Evolutionary conservation across 2,797 vertebrate species (phyloP).

Genomic region (Sebastes taczanowskii): DNA sequence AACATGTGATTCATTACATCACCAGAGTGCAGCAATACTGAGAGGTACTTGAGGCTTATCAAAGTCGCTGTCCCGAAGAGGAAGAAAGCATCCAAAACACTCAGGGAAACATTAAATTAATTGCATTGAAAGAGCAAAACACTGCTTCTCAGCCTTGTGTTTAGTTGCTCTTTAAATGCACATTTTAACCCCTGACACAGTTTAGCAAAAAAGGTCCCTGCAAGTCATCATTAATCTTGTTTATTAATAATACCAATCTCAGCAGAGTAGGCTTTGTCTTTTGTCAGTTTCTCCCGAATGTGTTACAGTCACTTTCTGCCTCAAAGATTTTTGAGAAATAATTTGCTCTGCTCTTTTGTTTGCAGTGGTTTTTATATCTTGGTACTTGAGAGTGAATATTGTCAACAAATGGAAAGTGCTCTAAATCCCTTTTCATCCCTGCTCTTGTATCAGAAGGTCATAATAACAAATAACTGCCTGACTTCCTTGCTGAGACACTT

Average conservation of each 20-base stretch:
- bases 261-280: background rate
- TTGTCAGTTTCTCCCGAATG: background rate
- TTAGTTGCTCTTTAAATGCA: background rate
- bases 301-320: background rate
- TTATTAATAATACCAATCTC: background rate
- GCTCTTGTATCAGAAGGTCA: constrained; percentile 41
- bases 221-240: background rate
- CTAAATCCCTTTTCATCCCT: constrained; percentile 30
- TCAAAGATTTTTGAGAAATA: background rate
- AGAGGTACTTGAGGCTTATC: background rate
- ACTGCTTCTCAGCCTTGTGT: background rate
- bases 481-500: constrained; percentile 41
- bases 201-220: background rate
- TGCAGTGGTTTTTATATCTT: constrained; percentile 10
- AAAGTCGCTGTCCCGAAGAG: background rate
- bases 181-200: background rate
- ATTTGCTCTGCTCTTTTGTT: background rate
- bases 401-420: constrained; percentile 37
- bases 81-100: background rate
- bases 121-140: background rate
- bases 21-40: background rate
- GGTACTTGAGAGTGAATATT: constrained; percentile 17
- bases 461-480: constrained; percentile 2
- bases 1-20: constrained; percentile 1
- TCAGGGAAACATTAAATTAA: background rate